Conservation (phyloP, 2,888 invertebrate genomes). For the Limnephilus marmoratus region DNA sequence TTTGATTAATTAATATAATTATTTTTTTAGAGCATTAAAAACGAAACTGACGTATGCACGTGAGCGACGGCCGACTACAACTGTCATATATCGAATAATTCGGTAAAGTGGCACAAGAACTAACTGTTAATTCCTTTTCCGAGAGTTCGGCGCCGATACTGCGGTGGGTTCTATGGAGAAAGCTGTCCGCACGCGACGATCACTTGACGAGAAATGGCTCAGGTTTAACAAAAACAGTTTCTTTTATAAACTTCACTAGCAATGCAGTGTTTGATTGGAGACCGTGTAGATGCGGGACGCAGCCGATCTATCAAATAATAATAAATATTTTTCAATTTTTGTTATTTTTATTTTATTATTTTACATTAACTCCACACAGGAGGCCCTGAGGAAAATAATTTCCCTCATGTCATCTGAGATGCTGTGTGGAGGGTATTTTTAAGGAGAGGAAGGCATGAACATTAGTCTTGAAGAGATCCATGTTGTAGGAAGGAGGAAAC, state of each 20-base stretch:
- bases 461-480: too few species aligned
- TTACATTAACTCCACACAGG: too few species aligned
- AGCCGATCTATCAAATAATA: not conserved
- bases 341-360: too few species aligned
- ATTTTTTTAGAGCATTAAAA: not conserved
- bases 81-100: not conserved
- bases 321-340: not conserved
- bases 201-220: conserved; percentile 2
- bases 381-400: too few species aligned
- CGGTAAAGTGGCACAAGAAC: not conserved
- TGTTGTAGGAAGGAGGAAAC: too few species aligned
- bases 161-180: not conserved
- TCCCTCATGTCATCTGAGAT: too few species aligned
- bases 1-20: not conserved
- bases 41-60: not conserved
- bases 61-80: not conserved
- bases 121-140: conserved; percentile 2
- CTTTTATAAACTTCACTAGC: not conserved
- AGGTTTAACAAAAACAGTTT: not conserved
- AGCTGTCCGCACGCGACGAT: not conserved
- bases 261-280: not conserved
- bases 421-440: too few species aligned
- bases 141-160: not conserved
- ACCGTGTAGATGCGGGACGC: not conserved
- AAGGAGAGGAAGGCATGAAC: too few species aligned